Evolutionary conservation across 2,888 invertebrate species (phyloP).

Genomic region (Ypsolopha sequella): DNA sequence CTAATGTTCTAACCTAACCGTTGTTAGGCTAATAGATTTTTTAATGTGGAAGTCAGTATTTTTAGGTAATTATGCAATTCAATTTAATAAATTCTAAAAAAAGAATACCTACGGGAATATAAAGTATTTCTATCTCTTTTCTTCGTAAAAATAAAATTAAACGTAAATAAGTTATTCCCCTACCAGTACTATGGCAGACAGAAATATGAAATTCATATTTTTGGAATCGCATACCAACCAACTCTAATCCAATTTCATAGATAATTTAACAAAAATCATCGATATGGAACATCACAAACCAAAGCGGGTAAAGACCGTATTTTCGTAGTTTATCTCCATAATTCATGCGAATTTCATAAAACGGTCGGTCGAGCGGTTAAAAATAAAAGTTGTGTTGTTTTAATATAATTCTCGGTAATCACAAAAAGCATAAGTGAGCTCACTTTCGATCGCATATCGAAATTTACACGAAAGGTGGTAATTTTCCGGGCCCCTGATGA

Average conservation of each 20-base stretch:
- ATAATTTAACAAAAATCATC: conserved; percentile 45
- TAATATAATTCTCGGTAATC: conserved; percentile 30
- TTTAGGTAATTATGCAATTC: too few relatives aligned
- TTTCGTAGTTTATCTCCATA: conserved; percentile 39
- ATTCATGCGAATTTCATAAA: conserved; percentile 42
- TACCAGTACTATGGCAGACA: too few relatives aligned
- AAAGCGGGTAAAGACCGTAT: conserved; percentile 35
- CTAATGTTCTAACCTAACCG: too few relatives aligned
- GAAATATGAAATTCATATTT: too few relatives aligned
- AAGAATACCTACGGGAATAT: too few relatives aligned
- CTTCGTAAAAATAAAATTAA: too few relatives aligned
- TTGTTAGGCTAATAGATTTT: too few relatives aligned
- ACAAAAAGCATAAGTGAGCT: conserved; percentile 23
- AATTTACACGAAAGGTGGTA: conserved; percentile 58
- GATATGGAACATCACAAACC: conserved; percentile 24
- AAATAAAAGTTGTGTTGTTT: conserved; percentile 29
- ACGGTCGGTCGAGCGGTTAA: conserved; percentile 12
- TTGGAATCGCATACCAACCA: too few relatives aligned
- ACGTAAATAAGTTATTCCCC: too few relatives aligned
- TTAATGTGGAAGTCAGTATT: too few relatives aligned
- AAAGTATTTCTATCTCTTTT: too few relatives aligned
- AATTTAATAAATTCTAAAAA: too few relatives aligned
- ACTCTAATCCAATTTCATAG: conserved; percentile 30
- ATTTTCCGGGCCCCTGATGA: conserved; percentile 59
- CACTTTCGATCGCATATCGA: conserved; percentile 54